phyloP scores from a whole-genome alignment of 2,888 invertebrate genomes.

The Chouioia cunea region DNA sequence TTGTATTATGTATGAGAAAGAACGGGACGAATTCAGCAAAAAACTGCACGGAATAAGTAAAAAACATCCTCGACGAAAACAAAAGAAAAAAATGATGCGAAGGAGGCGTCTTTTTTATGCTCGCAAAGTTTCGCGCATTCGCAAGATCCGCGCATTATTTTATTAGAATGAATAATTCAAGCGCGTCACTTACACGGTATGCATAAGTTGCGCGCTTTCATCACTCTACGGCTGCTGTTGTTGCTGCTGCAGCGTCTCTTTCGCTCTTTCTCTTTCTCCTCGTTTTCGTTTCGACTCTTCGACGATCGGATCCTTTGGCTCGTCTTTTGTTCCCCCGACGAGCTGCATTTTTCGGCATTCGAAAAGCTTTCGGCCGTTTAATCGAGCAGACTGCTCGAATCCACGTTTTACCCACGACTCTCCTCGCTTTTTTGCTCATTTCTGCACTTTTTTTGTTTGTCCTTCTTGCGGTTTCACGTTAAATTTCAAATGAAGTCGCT shows the following conservation, averaged over 20 bases:
- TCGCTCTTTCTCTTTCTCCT: constrained; percentile 42
- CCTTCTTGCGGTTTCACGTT: constrained; percentile 12
- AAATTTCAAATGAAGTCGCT: constrained; percentile 45
- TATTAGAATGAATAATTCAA: constrained; percentile 68
- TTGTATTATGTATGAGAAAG: constrained; percentile 40
- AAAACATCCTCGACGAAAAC: not conserved
- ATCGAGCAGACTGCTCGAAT: constrained; percentile 22
- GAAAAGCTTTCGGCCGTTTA: constrained; percentile 34
- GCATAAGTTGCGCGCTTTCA: constrained; percentile 66
- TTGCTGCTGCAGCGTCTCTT: constrained; percentile 2
- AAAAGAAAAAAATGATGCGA: not conserved
- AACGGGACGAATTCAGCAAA: not conserved
- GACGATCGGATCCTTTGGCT: constrained; percentile 28
- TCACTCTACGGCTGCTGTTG: constrained; percentile 55
- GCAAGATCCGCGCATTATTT: constrained; percentile 60
- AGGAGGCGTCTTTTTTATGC: constrained; percentile 21
- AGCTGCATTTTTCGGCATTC: constrained; percentile 44
- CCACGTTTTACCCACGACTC: not conserved
- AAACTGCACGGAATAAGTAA: not conserved
- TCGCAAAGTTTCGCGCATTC: constrained; percentile 31
- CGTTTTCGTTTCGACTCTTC: not conserved
- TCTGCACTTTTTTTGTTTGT: not conserved
- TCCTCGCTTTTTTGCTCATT: not conserved
- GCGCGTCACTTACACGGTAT: constrained; percentile 66
- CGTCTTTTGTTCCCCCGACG: constrained; percentile 20